Evolutionary conservation across 2,888 invertebrate genomes (phyloP).

Genomic region (Athripsodes cinereus): DNA sequence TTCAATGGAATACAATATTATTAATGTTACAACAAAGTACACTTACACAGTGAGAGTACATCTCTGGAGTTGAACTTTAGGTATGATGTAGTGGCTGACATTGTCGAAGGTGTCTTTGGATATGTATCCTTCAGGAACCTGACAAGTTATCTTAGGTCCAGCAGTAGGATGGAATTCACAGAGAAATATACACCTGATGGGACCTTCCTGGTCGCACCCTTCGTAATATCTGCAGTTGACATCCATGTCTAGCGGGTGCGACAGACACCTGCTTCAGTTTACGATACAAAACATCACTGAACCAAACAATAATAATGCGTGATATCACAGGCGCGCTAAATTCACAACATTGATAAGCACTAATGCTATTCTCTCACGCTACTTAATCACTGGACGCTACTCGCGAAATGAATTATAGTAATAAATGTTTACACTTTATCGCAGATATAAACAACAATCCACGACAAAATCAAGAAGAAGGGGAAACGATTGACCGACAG

Average conservation of each 20-base stretch:
- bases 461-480: background rate
- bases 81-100: slow-evolving; percentile 77
- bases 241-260: slow-evolving; percentile 12
- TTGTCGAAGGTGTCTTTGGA: slow-evolving; percentile 78
- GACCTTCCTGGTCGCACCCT: slow-evolving; percentile 60
- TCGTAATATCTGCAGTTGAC: slow-evolving; percentile 46
- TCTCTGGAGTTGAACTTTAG: slow-evolving; percentile 72
- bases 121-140: slow-evolving; percentile 73
- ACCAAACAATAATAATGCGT: slow-evolving; percentile 7
- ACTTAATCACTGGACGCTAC: background rate
- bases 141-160: slow-evolving; percentile 73
- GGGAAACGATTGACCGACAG: background rate
- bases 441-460: background rate
- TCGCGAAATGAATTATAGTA: background rate
- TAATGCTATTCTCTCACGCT: background rate
- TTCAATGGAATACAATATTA: no score
- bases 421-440: background rate
- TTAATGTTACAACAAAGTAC: no score
- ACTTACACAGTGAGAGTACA: slow-evolving; percentile 76
- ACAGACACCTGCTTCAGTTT: background rate
- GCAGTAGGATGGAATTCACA: slow-evolving; percentile 71
- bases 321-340: slow-evolving; percentile 6
- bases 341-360: background rate
- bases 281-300: slow-evolving; percentile 11
- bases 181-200: slow-evolving; percentile 71